Percentiles rank a stretch among this genome's conserved stretches.
Evolutionary conservation across 2,113 vertebrate species (phyloP).

Genomic region (Axis porcinus): DNA sequence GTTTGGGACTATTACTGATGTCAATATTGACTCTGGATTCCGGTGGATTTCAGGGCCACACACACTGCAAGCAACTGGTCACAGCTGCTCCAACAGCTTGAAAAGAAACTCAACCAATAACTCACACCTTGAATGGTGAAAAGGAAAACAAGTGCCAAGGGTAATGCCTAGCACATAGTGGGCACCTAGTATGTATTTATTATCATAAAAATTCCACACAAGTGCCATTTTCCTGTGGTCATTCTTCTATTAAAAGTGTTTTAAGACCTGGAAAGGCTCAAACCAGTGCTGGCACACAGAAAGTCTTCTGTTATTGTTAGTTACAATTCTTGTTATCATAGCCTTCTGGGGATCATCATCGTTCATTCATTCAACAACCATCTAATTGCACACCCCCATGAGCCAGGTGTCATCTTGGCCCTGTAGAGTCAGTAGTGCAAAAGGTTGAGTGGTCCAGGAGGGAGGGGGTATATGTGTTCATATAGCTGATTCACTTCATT

Average conservation of each 20-base stretch:
- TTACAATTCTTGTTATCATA: rapidly evolving
- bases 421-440: neutral
- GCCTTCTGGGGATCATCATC: rapidly evolving
- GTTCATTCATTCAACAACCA: neutral
- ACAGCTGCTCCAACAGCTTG: neutral
- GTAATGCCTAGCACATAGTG: no score
- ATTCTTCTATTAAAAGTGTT: rapidly evolving
- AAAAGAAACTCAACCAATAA: neutral
- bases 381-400: rapidly evolving
- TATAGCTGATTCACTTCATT: neutral
- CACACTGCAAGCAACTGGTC: neutral
- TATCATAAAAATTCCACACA: rapidly evolving
- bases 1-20: rapidly evolving
- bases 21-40: neutral
- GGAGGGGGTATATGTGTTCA: neutral
- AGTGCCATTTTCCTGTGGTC: rapidly evolving
- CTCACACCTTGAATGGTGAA: neutral
- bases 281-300: rapidly evolving
- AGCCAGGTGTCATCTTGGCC: neutral
- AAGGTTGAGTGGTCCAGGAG: neutral
- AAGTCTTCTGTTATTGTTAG: rapidly evolving
- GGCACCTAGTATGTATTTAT: rapidly evolving
- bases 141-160: no score
- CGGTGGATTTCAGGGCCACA: neutral
- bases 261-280: rapidly evolving